These are phyloP conservation scores for Pterostichus niger DNA, from an alignment of 2,888 invertebrate genomes.

Conservation along the genomic window DNA sequence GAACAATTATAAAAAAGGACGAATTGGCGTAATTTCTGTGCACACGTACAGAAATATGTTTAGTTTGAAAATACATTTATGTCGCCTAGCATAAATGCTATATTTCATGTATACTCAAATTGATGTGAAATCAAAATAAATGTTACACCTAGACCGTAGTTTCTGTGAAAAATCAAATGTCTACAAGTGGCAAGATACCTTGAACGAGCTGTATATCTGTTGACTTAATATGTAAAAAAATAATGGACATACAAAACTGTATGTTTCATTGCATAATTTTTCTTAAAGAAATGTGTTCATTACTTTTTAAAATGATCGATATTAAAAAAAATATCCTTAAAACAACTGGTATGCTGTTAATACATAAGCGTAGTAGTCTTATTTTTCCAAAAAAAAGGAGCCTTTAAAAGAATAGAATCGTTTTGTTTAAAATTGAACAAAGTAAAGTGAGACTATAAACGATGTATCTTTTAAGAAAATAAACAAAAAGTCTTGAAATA, in stretches of 20 bases:
- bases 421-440: no score
- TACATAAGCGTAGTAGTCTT: slow-evolving; percentile 12
- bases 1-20: no score
- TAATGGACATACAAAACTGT: not conserved
- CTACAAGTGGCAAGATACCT: slow-evolving; percentile 6
- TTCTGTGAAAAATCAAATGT: slow-evolving; percentile 9
- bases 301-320: slow-evolving; percentile 40
- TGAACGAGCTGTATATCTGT: no score
- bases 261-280: slow-evolving; percentile 24
- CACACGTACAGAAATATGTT: no score
- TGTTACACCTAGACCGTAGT: slow-evolving; percentile 22
- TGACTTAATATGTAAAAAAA: no score
- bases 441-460: no score
- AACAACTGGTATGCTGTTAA: slow-evolving; percentile 4
- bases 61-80: no score
- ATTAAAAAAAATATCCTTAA: not conserved
- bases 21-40: no score
- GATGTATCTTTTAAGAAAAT: not conserved
- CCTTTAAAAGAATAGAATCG: no score
- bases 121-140: slow-evolving; percentile 36
- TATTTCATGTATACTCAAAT: slow-evolving; percentile 6
- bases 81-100: no score
- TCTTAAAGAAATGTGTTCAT: slow-evolving; percentile 51
- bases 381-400: not conserved
- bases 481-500: not conserved